Base-by-base conservation (phyloP, 2,888 invertebrate genomes). In the Tillus elongatus region DNA sequence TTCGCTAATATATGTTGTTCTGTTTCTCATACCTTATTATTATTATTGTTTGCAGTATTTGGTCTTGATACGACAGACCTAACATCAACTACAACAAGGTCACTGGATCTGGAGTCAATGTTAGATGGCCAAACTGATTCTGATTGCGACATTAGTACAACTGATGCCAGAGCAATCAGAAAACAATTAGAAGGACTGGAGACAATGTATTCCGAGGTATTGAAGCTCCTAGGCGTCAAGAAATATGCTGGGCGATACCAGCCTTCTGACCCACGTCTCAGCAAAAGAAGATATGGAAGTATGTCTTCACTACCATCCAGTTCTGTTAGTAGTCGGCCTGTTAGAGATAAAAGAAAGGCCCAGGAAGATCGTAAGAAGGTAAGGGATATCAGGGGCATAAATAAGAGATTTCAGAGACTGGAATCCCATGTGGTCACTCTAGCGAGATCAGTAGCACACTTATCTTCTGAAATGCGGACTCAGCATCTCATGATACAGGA, bases 351-450 rank as follows among this genome's bases (percentile, higher is more conserved):
- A 59, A 64, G 82, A 45, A 45, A 56, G 39, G 67, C 69, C n/a
- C 74, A 77, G 39, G 85, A 86, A 29, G 79, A 82, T 36, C 69
- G 83, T 43, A 82, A 82, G 60, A 84, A 83, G 67, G 74, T 76
- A 42, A 76, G 79, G 79, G 57, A 70, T 75, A 53, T 58, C 12
- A 69, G 85, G 74, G 82, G 83, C 35, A 83, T 88, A 47, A 86
- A 88, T 66, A 86, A 86, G 62, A 72, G 90, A 31, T 90, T 91
- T 66, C 88, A 89, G 61, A 72, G 89, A 3, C 67, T 91, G 46
- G 92, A 92, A 64, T 86, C 88, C 1, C 91, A 91, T 65, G 90
- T 91, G 32, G 89, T 91, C 36, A 91, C 91, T 2, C 66, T 91
- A 45, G 91, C 91, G 1, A 71, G 90, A 39, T 89, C 88, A 31